Evolutionary conservation across 2,888 invertebrate genomes (phyloP).

Genomic region (Tachina fera): DNA sequence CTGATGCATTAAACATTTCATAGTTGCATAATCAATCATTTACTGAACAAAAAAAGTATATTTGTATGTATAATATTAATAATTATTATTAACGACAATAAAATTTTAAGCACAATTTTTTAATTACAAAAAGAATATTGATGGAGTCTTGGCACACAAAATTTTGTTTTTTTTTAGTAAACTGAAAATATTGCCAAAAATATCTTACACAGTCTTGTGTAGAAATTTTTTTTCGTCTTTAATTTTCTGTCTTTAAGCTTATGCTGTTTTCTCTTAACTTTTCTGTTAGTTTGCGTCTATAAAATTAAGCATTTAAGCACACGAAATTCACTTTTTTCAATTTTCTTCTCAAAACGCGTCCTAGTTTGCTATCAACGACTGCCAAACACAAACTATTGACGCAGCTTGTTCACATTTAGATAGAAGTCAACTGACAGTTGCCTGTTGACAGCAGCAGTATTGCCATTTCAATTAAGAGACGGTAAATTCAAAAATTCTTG

Average conservation of each 20-base stretch:
- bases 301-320: not conserved
- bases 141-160: constrained; percentile 3
- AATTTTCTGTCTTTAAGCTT: no score
- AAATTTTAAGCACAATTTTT: constrained; percentile 6
- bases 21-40: constrained; percentile 54
- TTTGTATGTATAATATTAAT: not conserved
- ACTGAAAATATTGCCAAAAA: not conserved
- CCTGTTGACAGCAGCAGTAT: no score
- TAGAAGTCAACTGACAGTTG: no score
- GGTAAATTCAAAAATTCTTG: no score
- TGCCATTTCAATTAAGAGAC: no score
- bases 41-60: constrained; percentile 18
- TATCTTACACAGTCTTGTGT: not conserved
- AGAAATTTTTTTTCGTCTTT: no score
- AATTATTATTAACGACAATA: constrained; percentile 9
- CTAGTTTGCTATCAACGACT: no score
- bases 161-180: not conserved
- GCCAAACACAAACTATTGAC: no score
- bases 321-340: no score
- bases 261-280: no score
- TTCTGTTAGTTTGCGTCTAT: not conserved
- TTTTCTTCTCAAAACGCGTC: no score
- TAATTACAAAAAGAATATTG: constrained; percentile 33
- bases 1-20: constrained; percentile 45
- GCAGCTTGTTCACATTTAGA: no score